phyloP scores from a whole-genome alignment of 2,888 invertebrate genomes.

The Chrysotoxum bicinctum region DNA sequence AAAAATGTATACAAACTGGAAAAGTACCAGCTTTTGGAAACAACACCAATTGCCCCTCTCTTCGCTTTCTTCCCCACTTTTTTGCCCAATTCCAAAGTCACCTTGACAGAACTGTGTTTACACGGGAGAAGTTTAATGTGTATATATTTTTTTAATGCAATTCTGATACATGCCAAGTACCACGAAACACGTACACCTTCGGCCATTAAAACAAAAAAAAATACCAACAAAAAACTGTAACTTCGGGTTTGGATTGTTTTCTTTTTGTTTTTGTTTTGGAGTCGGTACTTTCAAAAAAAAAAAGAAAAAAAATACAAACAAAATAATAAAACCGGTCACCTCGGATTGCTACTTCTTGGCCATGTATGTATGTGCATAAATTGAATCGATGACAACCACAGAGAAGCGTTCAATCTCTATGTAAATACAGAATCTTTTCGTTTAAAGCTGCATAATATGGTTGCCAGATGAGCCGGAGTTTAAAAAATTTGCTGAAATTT shows the following conservation, averaged over 20 bases:
- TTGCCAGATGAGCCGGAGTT: not conserved
- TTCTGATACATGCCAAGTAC: slow-evolving; percentile 50
- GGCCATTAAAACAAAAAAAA: slow-evolving; percentile 12
- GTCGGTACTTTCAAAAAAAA: not conserved
- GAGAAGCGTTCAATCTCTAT: slow-evolving; percentile 16
- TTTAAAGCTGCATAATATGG: not conserved
- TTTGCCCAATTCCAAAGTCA: slow-evolving; percentile 25
- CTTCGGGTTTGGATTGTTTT: slow-evolving; percentile 40
- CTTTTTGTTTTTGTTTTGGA: slow-evolving; percentile 9
- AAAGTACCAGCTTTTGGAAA: slow-evolving; percentile 38
- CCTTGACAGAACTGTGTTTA: slow-evolving; percentile 23
- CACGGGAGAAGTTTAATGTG: slow-evolving; percentile 17
- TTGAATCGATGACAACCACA: slow-evolving; percentile 47
- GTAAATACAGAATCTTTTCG: slow-evolving; percentile 27
- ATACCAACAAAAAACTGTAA: slow-evolving; percentile 21
- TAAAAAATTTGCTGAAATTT: too few species aligned
- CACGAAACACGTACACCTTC: slow-evolving; percentile 41
- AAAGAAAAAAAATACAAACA: not conserved
- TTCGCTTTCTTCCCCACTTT: not conserved
- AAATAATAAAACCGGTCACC: slow-evolving; percentile 47
- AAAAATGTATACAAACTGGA: slow-evolving; percentile 16
- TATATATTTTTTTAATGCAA: slow-evolving; percentile 25
- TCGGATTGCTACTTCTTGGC: slow-evolving; percentile 37
- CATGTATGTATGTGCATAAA: slow-evolving; percentile 49
- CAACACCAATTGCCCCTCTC: not conserved